These are phyloP conservation scores for Zophobas atratus DNA, from an alignment of 1,140 invertebrate genomes.

Conservation along the genomic window DNA sequence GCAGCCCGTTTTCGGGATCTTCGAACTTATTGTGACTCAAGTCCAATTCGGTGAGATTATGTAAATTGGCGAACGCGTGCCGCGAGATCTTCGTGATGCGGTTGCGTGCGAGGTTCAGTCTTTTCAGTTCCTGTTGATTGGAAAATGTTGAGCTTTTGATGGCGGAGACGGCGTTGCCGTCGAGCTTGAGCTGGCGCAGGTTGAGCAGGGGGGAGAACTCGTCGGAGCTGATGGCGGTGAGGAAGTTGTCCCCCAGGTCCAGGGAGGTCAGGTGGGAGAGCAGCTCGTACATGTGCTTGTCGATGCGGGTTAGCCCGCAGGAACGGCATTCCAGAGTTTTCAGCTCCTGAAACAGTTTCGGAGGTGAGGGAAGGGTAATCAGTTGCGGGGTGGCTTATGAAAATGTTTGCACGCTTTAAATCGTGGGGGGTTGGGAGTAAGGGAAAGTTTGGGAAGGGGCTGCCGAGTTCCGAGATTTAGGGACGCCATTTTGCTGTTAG, in stretches of 20 bases:
- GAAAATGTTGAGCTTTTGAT: constrained; percentile 79
- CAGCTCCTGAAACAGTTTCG: constrained; percentile 72
- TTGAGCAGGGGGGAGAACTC: constrained; percentile 79
- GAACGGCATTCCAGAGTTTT: constrained; percentile 78
- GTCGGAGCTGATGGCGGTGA: constrained; percentile 80
- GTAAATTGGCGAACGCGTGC: constrained; percentile 78
- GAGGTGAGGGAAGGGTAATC: background rate
- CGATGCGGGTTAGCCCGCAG: constrained; percentile 79
- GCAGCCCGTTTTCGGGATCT: constrained; percentile 73
- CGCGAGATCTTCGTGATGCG: constrained; percentile 77
- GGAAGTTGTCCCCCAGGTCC: constrained; percentile 83
- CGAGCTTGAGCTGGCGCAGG: constrained; percentile 78
- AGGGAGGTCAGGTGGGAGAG: constrained; percentile 77
- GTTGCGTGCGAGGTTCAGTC: constrained; percentile 78
- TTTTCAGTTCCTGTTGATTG: constrained; percentile 72
- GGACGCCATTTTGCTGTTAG: no score
- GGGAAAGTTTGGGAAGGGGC: no score
- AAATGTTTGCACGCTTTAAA: background rate
- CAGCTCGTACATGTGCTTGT: constrained; percentile 80
- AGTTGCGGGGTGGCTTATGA: background rate
- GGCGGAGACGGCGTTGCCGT: constrained; percentile 82
- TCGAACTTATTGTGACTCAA: constrained; percentile 82
- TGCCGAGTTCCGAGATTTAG: no score
- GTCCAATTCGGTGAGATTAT: constrained; percentile 77
- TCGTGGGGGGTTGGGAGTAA: background rate